These are phyloP conservation scores for Sebastes hubbsi DNA, from an alignment of 2,797 vertebrate genomes.

Conservation along the genomic window DNA sequence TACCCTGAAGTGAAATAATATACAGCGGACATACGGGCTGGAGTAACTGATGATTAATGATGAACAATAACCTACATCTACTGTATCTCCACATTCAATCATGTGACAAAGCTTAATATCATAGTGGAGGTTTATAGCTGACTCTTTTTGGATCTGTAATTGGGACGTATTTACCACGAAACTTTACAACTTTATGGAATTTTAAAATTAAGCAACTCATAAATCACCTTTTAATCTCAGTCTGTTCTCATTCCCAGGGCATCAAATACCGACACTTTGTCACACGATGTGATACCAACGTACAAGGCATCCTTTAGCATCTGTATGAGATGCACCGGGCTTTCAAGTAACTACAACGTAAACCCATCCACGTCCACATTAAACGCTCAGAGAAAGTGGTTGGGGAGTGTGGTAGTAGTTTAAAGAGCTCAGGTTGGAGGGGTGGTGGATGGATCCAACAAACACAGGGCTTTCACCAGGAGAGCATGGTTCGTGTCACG, in stretches of 20 bases:
- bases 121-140: neutral
- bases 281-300: no score
- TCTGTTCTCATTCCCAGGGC: neutral
- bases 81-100: slow-evolving; percentile 13
- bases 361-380: no score
- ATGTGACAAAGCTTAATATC: neutral
- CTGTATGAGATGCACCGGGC: neutral
- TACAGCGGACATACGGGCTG: slow-evolving; percentile 14
- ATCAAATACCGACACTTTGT: neutral
- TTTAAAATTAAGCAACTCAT: neutral
- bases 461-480: neutral
- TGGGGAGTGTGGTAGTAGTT: no score
- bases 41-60: neutral
- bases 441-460: neutral
- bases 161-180: neutral
- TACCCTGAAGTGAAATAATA: slow-evolving; percentile 47
- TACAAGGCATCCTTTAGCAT: neutral
- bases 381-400: no score
- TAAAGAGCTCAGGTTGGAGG: neutral
- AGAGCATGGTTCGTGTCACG: no score
- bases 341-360: no score
- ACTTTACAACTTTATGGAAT: neutral
- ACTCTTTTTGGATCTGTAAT: neutral
- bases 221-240: neutral
- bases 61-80: slow-evolving; percentile 19